phyloP scores from a whole-genome alignment of 1,140 invertebrate species.

The Thalassaphorura encarpata region DNA sequence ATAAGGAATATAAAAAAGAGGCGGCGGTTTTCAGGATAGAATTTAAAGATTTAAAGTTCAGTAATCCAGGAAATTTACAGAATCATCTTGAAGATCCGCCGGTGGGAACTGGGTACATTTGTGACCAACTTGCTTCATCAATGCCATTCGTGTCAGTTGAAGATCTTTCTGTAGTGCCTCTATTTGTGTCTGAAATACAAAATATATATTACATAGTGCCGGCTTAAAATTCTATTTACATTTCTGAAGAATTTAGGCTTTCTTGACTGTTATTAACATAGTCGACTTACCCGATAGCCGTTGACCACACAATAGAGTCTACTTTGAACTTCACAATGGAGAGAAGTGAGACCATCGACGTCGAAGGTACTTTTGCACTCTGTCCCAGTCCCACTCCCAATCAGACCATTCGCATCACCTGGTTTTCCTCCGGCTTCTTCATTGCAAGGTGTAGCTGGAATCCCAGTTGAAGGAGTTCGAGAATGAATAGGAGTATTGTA shows the following conservation, averaged over 20 bases:
- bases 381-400: neutral
- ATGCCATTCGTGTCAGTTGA: conserved; percentile 53
- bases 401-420: neutral
- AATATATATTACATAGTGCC: no score
- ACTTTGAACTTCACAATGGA: conserved; percentile 64
- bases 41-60: no score
- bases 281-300: conserved; percentile 55
- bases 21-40: no score
- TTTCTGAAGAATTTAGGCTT: no score
- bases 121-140: conserved; percentile 60
- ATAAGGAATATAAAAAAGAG: no score
- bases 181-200: conserved; percentile 52
- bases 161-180: conserved; percentile 57
- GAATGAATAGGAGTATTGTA: conserved; percentile 36
- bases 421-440: neutral
- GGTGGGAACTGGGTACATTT: conserved; percentile 40
- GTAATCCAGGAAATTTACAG: conserved; percentile 41
- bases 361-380: conserved; percentile 35
- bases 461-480: conserved; percentile 36
- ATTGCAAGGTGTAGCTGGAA: conserved; percentile 35
- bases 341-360: conserved; percentile 66
- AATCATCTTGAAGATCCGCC: conserved; percentile 47
- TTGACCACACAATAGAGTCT: conserved; percentile 65
- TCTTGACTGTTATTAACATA: no score
- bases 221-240: no score